Base-by-base conservation (phyloP, 1,140 invertebrate species). In the Drosophila mayri region DNA sequence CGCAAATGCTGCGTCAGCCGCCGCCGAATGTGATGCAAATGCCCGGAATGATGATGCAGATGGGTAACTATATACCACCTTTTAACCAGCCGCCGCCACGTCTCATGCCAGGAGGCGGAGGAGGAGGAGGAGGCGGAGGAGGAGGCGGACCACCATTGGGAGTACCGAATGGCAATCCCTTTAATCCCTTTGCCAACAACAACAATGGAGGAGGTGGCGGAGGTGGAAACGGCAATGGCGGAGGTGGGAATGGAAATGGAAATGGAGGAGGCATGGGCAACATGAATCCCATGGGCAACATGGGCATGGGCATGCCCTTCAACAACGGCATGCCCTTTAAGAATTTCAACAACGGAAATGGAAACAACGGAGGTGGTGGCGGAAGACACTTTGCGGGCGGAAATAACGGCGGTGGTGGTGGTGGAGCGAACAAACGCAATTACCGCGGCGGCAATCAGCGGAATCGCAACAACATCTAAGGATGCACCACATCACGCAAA, bases 81-180 rank as follows among this genome's bases (percentile, higher is more conserved):
- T 94, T 93, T 87, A 79, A 81, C 40, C 81, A 83, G 30, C 76
- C 79, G 47, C 75, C 88, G 6, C 76, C 81, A 0, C 52, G 55
- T 28, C 18, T 54, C 1, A 6, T 50, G 44, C 75, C 16, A 65
- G 88, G 52, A 59, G 91, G 9, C 30, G 92, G 55, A 79, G 91
- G 16, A 71, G 88, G 41, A 38, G 59, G 22, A 32, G 50, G 18
- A 11, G 47, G 32, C 12, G 62, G 35, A 30, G 28, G 18, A 11
- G 47, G 32, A 12, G 62, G 35, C 3, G 28, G 65, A 18, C 35
- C 35, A 32, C 30, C 40, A 1, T 28, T 50, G 25, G 52, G 20
- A 90, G n/a, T 73, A 93, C 93, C 20, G 81, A 93, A 61, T 86
- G 92, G 49, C 92, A 93, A 94, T 65, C 93, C 94, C 40, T 92